phyloP scores from a whole-genome alignment of 2,113 vertebrate species.

The Brachypteracias leptosomus region DNA sequence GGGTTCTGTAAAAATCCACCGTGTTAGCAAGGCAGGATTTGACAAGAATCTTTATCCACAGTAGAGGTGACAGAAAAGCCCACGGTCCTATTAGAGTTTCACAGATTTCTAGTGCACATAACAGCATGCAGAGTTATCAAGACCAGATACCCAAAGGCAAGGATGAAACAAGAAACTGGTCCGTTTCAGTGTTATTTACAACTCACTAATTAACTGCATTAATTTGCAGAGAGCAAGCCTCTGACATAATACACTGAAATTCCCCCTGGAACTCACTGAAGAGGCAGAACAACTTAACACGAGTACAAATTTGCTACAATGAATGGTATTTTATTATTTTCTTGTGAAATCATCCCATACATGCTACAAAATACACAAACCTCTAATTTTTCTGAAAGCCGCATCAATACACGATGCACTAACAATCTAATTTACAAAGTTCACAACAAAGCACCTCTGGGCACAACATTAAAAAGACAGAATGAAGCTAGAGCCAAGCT shows the following conservation, averaged over 20 bases:
- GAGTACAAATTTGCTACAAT: neutral
- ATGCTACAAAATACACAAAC: neutral
- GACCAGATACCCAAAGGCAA: neutral
- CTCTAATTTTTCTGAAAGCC: neutral
- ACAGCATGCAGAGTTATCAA: neutral
- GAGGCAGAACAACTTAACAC: neutral
- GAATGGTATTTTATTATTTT: neutral
- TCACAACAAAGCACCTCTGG: neutral
- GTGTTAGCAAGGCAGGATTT: neutral
- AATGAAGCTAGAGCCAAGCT: neutral
- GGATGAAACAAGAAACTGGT: neutral
- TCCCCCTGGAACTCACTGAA: neutral
- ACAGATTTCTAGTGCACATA: neutral
- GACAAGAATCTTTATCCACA: neutral
- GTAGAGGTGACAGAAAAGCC: neutral
- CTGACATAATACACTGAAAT: neutral
- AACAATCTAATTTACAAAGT: neutral
- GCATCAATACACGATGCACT: neutral
- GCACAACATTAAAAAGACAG: neutral
- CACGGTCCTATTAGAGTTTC: neutral
- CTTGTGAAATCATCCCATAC: neutral
- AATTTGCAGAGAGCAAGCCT: neutral
- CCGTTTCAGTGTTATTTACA: neutral
- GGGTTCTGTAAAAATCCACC: slow-evolving; percentile 80
- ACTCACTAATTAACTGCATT: neutral